Base-by-base conservation (phyloP, 2,888 invertebrate genomes). In the Dryobotodes eremita region DNA sequence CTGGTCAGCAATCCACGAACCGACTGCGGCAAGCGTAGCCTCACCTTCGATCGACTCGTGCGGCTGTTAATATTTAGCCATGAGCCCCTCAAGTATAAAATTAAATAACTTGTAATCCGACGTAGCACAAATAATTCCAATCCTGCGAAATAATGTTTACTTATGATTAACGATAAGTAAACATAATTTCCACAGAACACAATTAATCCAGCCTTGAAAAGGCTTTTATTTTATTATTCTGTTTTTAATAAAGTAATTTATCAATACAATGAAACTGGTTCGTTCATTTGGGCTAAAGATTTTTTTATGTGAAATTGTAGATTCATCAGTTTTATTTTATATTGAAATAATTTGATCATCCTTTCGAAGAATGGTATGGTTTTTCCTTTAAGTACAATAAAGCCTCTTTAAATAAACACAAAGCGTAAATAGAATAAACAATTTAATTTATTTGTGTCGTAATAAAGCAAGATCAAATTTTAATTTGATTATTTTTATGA, bases 121-220 rank as follows among this genome's bases (percentile, higher is more conserved):
- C 13, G n/a, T 31, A 59, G 55, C 20, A 69, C 26, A 77, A 87
- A 83, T 77, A 72, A 78, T 75, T 55, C 11, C 10, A 53, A 71
- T 11, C 46, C 55, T 71, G 61, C 57, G 46, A 69, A 82, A 85
- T 78, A 48, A 36, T 82, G 62, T 86, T 80, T 79, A 75, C 57
- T 62, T 61, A 69, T 61, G 84, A 72, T 79, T 75, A 82, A 75
- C 64, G 68, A 55, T n/a, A 68, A 36, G 66, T 69, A 79, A 75
- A 77, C 53, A 78, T 10, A 15, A 62, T 82, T 74, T 64, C 42
- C 70, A 26, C n/a, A 42, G 17, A 81, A 61, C 26, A 62, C 17
- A 69, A 71, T 75, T 57, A 77, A 72, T 72, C 17, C 20, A 42
- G 15, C 53, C 5, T 84, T 61, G 20, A 3, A n/a, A 59, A 61